A percentile compares a stretch with the other conserved stretches of the same genome.
phyloP scores from a whole-genome alignment of 2,113 vertebrate genomes.

The Clarias magur region DNA sequence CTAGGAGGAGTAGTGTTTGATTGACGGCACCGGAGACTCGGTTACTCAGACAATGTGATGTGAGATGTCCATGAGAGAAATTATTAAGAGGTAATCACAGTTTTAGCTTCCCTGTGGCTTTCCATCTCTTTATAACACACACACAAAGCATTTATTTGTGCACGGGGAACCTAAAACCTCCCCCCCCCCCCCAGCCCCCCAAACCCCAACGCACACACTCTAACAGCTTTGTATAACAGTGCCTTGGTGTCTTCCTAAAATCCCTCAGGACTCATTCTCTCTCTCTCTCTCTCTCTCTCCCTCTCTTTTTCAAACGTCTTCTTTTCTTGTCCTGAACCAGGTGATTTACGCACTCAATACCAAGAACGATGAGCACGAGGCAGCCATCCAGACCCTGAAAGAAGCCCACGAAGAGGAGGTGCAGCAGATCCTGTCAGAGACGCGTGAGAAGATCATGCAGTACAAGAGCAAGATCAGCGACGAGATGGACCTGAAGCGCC shows the following conservation, averaged over 20 bases:
- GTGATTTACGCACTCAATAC: constrained; percentile 99
- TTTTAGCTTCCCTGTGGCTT: background rate
- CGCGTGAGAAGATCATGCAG: constrained; percentile 92
- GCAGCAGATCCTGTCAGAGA: constrained; percentile 96
- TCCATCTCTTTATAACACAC: background rate
- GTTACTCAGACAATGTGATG: background rate
- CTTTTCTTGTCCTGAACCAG: constrained; percentile 65
- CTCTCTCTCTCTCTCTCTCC: background rate
- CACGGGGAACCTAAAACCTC: background rate
- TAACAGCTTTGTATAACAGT: background rate
- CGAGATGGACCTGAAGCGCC: constrained; percentile 90
- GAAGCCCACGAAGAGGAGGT: constrained; percentile 99
- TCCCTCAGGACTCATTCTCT: background rate
- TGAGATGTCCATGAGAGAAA: background rate
- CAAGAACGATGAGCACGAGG: constrained; percentile 98
- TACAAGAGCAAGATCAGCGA: constrained; percentile 94
- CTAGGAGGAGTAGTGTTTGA: background rate
- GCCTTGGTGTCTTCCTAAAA: background rate
- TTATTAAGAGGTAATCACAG: background rate
- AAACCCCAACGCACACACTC: too few species aligned
- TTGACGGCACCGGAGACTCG: background rate
- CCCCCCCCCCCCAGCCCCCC: background rate
- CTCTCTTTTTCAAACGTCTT: background rate
- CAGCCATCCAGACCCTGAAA: constrained; percentile 93
- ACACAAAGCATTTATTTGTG: background rate